phyloP scores from a whole-genome alignment of 53 echinoderm and acorn worm genomes.

The Actinopyga echinites region DNA sequence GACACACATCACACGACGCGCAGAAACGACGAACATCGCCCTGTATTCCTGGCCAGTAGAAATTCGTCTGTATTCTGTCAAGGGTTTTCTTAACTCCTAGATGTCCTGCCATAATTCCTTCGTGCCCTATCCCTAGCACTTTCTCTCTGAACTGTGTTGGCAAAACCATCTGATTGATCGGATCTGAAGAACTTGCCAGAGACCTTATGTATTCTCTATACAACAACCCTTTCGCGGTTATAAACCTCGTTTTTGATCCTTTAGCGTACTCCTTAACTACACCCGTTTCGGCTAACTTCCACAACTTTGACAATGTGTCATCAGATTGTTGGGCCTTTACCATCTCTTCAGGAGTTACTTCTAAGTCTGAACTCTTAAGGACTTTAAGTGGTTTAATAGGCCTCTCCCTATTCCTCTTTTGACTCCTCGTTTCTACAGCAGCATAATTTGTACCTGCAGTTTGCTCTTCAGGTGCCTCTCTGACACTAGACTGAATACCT shows the following conservation, averaged over 20 bases:
- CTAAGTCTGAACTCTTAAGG: neutral
- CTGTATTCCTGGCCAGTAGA: conserved; percentile 56
- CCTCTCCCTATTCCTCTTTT: neutral
- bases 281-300: neutral
- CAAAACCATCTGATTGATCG: conserved; percentile 44
- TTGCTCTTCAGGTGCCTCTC: neutral
- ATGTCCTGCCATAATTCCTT: conserved; percentile 49
- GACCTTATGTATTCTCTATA: neutral
- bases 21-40: conserved; percentile 44
- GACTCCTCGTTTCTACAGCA: conserved; percentile 1
- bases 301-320: neutral
- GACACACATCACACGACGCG: conserved; percentile 50
- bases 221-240: neutral
- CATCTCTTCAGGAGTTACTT: neutral
- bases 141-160: conserved; percentile 13
- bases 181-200: no score
- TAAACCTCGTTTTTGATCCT: neutral
- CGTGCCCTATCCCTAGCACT: conserved; percentile 50
- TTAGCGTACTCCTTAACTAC: neutral
- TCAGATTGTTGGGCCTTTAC: neutral
- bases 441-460: neutral
- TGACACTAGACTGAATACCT: no score
- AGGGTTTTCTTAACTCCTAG: conserved; percentile 36
- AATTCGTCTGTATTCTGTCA: conserved; percentile 28
- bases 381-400: neutral